Evolutionary conservation across 2,113 vertebrate genomes (phyloP).

Genomic region (Pelmatolapia mariae): DNA sequence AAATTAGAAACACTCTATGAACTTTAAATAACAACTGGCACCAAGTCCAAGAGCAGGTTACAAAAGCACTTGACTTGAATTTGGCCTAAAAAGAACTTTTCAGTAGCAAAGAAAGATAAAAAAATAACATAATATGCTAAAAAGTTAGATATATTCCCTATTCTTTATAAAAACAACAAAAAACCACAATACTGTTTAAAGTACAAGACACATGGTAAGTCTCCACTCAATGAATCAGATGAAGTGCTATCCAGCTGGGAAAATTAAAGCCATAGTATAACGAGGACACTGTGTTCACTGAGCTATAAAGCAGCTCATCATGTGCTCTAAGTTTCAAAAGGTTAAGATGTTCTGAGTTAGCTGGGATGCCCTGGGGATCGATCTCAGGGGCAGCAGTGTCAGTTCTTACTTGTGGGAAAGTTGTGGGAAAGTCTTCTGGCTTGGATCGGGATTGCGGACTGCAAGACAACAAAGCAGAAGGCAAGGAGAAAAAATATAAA

Average conservation of each 20-base stretch:
- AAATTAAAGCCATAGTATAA: background rate
- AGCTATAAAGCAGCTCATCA: background rate
- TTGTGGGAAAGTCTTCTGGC: constrained; percentile 49
- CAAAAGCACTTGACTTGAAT: background rate
- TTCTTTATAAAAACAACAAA: background rate
- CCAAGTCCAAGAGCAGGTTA: background rate
- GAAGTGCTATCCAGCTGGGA: background rate
- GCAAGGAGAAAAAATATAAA: background rate
- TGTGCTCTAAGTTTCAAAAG: constrained; percentile 19
- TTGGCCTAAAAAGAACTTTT: background rate
- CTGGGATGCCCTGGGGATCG: background rate
- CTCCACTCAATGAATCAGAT: background rate
- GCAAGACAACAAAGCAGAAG: background rate
- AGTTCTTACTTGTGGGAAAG: constrained; percentile 66
- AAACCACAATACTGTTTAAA: background rate
- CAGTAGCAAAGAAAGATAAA: background rate
- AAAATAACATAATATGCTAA: background rate
- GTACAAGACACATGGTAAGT: background rate
- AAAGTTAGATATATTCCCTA: background rate
- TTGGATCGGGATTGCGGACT: constrained; percentile 49
- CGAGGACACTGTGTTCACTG: background rate
- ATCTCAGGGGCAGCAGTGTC: background rate
- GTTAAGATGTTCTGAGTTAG: constrained; percentile 28
- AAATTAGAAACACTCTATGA: background rate
- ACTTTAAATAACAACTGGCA: background rate